Base-by-base conservation (phyloP, 2,797 vertebrate genomes). In the Acridotheres tristis region DNA sequence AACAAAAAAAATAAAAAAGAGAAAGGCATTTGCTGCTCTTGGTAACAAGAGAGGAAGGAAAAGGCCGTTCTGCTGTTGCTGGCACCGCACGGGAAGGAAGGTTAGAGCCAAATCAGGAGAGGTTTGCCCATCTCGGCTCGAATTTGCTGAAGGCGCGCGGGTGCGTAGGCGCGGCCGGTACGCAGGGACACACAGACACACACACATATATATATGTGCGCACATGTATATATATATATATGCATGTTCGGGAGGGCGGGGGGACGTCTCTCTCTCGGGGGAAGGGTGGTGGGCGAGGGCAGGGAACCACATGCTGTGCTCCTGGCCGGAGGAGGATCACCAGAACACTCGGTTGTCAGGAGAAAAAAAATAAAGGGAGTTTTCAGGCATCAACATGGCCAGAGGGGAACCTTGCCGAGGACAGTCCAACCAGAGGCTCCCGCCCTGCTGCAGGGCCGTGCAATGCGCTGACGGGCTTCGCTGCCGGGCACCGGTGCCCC, bases 381-480 rank as follows among this genome's bases (percentile, higher is more conserved):
- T 96, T 97, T 98, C 98, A 99, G 99, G 99, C 99, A 99, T 98
- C 98, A 97, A 98, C 98, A 99, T 99, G 99, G 99, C 99, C 98
- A 99, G 97, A 99, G 97, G 96, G 97, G 97, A 97, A 98, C 98
- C 98, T 98, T 97, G 98, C 98, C 86, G 98, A 98, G 98, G 97
- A 98, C 98, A 98, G 98, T 99, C 99, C 98, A 99, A 99, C 99
- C 98, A 98, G 98, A 99, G 99, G 98, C 98, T 94, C 97, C 98
- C 97, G 51, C 51, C 25, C 66, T 26, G 73, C 89, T 30, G 69
- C 77, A 84, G 85, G 85, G 90, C 91, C 69, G 62, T 83, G 95
- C 97, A 97, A 97, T 91, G 97, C 94, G 93, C 97, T 96, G 93
- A 85, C 38, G 77, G 95, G 72, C 85, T 78, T 86, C 36, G 45